Base-by-base conservation (phyloP, 2,113 vertebrate genomes). In the Mormyrus lacerda region DNA sequence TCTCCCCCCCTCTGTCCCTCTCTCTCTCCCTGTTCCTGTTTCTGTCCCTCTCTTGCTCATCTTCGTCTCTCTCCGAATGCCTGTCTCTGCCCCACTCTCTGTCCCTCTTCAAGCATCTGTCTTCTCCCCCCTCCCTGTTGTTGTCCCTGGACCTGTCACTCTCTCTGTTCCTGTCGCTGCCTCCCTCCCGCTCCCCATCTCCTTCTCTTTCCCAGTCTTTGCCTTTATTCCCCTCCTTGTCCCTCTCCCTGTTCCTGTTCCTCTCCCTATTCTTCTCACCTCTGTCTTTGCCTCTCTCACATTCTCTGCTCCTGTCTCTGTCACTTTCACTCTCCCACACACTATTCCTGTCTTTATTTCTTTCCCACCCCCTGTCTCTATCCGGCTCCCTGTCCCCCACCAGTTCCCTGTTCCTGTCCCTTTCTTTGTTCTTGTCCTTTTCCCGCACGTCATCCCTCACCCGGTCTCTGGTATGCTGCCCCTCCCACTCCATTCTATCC, bases 391-490 rank as follows among this genome's bases (percentile, higher is more conserved):
- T 91, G 11, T 95, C 95, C 44, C 92, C 3, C 45, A 9, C 61
- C 9, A 76, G 27, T 48, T 86, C 83, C 27, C 55, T 42, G 53
- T 90, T 91, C 3, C 73, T 73, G 87, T 58, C 89, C 51, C 42
- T 42, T 10, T 88, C 24, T 45, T 6, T 10, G 61, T 7, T 19
- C 31, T 44, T 82, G 17, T 91, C 84, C 42, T 55, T 88, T 24
- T 87, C 65, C 24, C 79, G 76, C 90, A 51, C 44, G 27, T 44
- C 15, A 21, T 45, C 7, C 15, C 53, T 84, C 21, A 42, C 65
- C 47, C 88, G 42, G 45, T 95, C 87, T 87, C 90, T 48, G 92
- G 91, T 69, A 93, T 92, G 45, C 84, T 91, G 27, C 87, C 47
- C 89, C 84, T 89, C 89, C 88, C 69, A 89, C 61, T 73, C 89